Evolutionary conservation across 2,888 invertebrate genomes (phyloP).

Genomic region (Xestia c-nigrum): DNA sequence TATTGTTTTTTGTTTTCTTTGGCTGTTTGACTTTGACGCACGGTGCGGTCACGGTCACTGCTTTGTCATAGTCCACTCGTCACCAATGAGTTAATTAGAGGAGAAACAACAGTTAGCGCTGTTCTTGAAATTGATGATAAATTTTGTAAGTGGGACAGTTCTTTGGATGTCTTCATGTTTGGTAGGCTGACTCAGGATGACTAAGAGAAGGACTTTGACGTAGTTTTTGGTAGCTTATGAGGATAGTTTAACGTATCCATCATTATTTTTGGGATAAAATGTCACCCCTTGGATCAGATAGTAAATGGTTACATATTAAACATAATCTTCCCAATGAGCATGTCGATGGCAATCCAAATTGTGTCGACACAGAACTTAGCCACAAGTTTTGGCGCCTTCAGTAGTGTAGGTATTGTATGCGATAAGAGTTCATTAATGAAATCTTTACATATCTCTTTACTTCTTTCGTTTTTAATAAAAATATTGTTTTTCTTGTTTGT

Average conservation of each 20-base stretch:
- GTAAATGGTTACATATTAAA: background rate
- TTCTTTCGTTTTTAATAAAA: background rate
- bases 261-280: too few species aligned
- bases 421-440: background rate
- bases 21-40: background rate
- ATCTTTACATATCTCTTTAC: background rate
- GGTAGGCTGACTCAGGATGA: background rate
- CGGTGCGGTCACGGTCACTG: background rate
- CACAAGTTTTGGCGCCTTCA: too few species aligned
- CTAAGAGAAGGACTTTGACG: background rate
- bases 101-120: background rate
- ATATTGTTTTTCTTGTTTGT: background rate
- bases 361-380: too few species aligned
- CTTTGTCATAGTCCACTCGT: background rate
- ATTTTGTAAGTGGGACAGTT: conserved; percentile 2
- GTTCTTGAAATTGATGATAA: conserved; percentile 1
- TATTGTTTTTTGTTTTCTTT: conserved; percentile 24
- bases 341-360: too few species aligned
- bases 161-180: background rate
- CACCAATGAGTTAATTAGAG: background rate
- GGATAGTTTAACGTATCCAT: too few species aligned
- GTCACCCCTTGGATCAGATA: too few species aligned
- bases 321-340: background rate
- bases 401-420: too few species aligned
- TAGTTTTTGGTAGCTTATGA: too few species aligned